Conservation (phyloP, 2,888 invertebrate species). For the Teleiodes luculella region DNA sequence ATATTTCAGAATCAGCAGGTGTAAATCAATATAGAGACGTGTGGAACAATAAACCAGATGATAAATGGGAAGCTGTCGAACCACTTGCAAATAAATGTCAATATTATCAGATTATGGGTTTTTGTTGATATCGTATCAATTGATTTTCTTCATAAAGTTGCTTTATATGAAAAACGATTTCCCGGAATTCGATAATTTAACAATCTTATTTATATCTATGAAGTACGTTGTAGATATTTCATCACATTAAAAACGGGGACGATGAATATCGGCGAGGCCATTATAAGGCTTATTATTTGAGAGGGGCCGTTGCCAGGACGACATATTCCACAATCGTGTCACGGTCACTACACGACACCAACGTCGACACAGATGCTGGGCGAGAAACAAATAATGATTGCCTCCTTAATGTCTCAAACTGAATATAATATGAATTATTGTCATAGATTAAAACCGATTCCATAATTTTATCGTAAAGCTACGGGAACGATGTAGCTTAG, state of each 20-base stretch:
- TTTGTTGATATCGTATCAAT: not conserved
- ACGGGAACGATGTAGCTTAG: no score
- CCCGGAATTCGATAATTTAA: no score
- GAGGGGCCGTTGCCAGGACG: conserved; percentile 28
- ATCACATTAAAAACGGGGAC: not conserved
- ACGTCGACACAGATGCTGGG: not conserved
- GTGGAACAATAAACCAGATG: conserved; percentile 11
- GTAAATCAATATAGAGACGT: conserved; percentile 14
- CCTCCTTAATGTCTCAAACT: no score
- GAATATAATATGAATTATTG: no score
- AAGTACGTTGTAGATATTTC: no score
- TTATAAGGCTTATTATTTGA: conserved; percentile 9
- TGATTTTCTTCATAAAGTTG: not conserved
- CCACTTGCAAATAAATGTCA: not conserved
- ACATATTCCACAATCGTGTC: conserved; percentile 31
- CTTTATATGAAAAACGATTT: no score
- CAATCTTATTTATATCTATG: no score
- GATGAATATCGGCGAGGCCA: not conserved
- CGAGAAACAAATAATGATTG: no score
- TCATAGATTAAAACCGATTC: no score
- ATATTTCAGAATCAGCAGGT: conserved; percentile 10
- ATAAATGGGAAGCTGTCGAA: not conserved
- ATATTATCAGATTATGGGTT: not conserved
- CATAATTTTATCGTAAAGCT: no score
- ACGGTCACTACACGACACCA: conserved; percentile 13